phyloP scores from a whole-genome alignment of 2,888 invertebrate species.

The Frankliniella fusca region DNA sequence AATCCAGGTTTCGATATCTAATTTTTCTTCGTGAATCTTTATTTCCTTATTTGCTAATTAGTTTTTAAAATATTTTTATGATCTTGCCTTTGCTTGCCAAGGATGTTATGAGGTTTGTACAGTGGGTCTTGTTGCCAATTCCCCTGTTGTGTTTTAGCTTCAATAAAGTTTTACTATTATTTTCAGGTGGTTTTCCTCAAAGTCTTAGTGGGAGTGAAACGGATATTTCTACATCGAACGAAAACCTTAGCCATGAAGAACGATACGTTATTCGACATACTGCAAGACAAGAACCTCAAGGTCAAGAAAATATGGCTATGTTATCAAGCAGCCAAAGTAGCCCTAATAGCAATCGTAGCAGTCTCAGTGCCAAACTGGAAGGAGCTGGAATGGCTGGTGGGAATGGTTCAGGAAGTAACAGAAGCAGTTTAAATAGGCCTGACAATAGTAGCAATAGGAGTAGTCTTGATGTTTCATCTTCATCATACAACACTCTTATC shows the following conservation, averaged over 20 bases:
- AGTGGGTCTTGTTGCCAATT: neutral
- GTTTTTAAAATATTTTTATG: no score
- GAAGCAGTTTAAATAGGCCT: constrained; percentile 53
- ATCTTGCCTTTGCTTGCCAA: neutral
- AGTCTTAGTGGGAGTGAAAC: constrained; percentile 84
- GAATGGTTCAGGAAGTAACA: constrained; percentile 51
- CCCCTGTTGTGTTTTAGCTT: neutral
- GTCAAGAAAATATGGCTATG: constrained; percentile 68
- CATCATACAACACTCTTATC: constrained; percentile 77
- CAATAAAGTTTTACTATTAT: no score
- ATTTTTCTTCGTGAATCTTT: no score
- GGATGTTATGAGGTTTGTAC: constrained; percentile 1
- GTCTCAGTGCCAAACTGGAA: constrained; percentile 32
- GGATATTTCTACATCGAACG: constrained; percentile 84
- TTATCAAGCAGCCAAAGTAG: constrained; percentile 27
- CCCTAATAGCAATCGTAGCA: constrained; percentile 36
- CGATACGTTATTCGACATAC: constrained; percentile 76
- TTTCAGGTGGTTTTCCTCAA: constrained; percentile 59
- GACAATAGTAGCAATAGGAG: constrained; percentile 7
- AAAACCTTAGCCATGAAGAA: constrained; percentile 82
- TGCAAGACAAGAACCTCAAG: constrained; percentile 84
- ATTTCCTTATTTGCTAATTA: no score
- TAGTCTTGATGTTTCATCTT: constrained; percentile 62
- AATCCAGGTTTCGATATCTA: no score
- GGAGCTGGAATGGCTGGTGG: constrained; percentile 11